A percentile compares a stretch with the other conserved stretches of the same genome.
Conservation (phyloP, 2,888 invertebrate species). For the Sminthurinus aureus region DNA sequence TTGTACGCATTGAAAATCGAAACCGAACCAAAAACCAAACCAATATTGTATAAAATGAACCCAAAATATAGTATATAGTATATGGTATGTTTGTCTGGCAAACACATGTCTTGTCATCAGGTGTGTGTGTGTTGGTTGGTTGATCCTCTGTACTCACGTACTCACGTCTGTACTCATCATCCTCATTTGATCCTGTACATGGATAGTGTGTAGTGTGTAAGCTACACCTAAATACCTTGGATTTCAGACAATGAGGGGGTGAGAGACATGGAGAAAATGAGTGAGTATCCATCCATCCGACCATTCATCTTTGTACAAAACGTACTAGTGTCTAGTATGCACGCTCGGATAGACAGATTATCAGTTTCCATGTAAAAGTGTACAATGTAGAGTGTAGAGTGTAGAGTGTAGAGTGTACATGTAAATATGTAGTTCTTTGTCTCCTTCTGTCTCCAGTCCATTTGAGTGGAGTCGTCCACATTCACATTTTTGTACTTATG, state of each 20-base stretch:
- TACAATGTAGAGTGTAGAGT: too few species aligned
- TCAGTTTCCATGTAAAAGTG: not conserved
- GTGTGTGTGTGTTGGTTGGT: not conserved
- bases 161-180: too few species aligned
- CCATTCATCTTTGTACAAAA: not conserved
- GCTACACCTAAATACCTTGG: not conserved
- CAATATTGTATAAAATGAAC: too few species aligned
- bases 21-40: too few species aligned
- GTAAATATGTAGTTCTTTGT: not conserved
- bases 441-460: not conserved
- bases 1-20: too few species aligned
- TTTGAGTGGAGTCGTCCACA: not conserved
- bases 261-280: constrained; percentile 1
- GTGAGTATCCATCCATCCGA: not conserved
- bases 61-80: not conserved
- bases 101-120: constrained; percentile 40
- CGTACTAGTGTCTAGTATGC: too few species aligned
- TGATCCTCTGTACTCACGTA: too few species aligned
- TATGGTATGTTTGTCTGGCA: constrained; percentile 17
- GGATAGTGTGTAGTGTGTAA: too few species aligned
- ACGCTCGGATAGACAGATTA: not conserved
- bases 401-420: too few species aligned
- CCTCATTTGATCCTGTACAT: not conserved
- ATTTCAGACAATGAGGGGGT: not conserved
- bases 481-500: not conserved